Base-by-base conservation (phyloP, 2,113 vertebrate species). In the Charadrius vociferus region DNA sequence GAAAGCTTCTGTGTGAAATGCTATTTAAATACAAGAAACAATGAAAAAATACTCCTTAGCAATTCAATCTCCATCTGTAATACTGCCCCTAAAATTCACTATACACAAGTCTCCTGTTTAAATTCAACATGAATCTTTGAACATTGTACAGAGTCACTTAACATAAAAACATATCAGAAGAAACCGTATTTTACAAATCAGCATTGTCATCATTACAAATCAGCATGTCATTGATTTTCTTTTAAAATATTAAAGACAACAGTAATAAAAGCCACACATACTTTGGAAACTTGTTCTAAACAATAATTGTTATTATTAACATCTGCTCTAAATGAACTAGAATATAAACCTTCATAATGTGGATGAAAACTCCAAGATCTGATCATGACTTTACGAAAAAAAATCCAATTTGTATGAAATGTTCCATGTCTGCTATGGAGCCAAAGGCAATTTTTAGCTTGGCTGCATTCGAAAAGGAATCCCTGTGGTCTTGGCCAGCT, bases 361-460 rank as follows among this genome's bases (percentile, higher is more conserved):
- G 53, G 26, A 93, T 43, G 41, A 88, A 92, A 95, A 92, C 84
- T 70, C 83, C 73, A 77, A 70, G 56, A 59, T 79, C 34, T 0
- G 0, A 74, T 61, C 34, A 39, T 0, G 11, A 93, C 39, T 88
- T 86, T 10, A 86, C 1, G 1, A 71, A 63, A 66, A 62, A 68
- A 26, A 73, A 20, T 10, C 3, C 0, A 5, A 68, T 73, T 68
- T 53, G 58, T 62, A 77, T 74, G 81, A 94, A 82, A 75, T 1
- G 37, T 68, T 81, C 84, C 71, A 47, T 4, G n/a, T 12, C 34
- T 58, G 74, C 66, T 30, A 14, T 3, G 16, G 59, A 93, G 91
- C 96, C 95, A 97, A 95, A 85, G 47, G 81, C 93, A 91, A 95
- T 95, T 97, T 96, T 95, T 95, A 94, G 96, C 95, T 95, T 93